phyloP scores from a whole-genome alignment of 2,113 vertebrate genomes.

The Tympanuchus pallidicinctus region DNA sequence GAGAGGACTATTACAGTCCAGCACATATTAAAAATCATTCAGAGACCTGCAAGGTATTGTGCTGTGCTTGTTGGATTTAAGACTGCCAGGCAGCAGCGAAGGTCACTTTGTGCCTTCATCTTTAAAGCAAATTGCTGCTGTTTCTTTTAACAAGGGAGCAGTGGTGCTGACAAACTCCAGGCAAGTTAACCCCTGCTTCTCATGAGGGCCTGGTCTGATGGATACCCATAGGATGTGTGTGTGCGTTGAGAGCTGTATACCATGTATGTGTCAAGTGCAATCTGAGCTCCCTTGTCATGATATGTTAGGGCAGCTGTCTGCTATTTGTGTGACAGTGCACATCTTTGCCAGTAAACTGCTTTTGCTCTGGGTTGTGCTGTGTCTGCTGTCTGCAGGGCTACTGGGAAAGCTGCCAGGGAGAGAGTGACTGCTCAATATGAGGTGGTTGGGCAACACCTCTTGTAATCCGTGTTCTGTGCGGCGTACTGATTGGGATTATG shows the following conservation, averaged over 20 bases:
- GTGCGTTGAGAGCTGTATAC: not conserved
- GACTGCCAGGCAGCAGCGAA: not conserved
- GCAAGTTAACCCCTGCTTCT: not conserved
- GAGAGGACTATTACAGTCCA: not conserved
- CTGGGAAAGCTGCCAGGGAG: constrained; percentile 72
- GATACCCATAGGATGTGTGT: not conserved
- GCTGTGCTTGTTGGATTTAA: not conserved
- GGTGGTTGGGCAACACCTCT: constrained; percentile 59
- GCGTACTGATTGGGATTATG: constrained; percentile 56
- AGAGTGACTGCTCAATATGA: constrained; percentile 24
- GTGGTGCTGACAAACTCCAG: not conserved
- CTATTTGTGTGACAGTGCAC: constrained; percentile 31
- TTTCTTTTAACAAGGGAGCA: not conserved
- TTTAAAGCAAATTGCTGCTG: not conserved
- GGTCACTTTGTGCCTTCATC: constrained; percentile 25
- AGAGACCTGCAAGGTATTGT: not conserved
- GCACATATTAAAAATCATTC: not conserved
- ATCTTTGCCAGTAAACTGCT: constrained; percentile 44
- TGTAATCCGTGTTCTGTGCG: constrained; percentile 4
- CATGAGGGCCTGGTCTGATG: not conserved
- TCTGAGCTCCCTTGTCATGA: constrained; percentile 35
- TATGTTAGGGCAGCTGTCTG: constrained; percentile 52
- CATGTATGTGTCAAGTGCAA: not conserved
- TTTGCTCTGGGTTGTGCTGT: not conserved
- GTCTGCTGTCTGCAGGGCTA: constrained; percentile 37